A percentile compares a stretch with the other conserved stretches of the same genome.
Evolutionary conservation across 2,888 invertebrate genomes (phyloP).

Genomic region (Drosophila suboccidentalis): DNA sequence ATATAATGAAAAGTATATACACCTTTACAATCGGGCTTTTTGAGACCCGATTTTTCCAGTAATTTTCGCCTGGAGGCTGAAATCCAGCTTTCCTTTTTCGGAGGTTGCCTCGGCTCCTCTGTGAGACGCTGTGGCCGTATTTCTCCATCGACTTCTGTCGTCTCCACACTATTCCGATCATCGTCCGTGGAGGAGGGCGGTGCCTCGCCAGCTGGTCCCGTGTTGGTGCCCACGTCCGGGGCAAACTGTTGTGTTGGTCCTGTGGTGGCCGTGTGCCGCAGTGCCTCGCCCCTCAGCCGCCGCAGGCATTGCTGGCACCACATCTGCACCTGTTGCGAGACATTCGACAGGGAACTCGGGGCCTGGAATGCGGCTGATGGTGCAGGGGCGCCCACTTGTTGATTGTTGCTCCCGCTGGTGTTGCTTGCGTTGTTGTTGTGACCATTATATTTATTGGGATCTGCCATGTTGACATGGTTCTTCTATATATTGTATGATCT

Average conservation of each 20-base stretch:
- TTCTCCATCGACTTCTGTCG: slow-evolving; percentile 27
- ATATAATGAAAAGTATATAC: slow-evolving; percentile 24
- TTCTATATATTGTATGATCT: slow-evolving; percentile 12
- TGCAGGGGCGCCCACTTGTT: slow-evolving; percentile 2
- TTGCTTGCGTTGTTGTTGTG: slow-evolving; percentile 33
- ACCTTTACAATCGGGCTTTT: slow-evolving; percentile 36
- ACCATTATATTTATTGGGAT: slow-evolving; percentile 51
- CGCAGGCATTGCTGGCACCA: slow-evolving; percentile 55
- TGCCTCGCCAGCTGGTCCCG: neutral
- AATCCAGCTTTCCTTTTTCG: neutral
- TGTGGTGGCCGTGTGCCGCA: slow-evolving; percentile 69
- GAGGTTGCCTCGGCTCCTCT: neutral
- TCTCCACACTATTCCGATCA: slow-evolving; percentile 4
- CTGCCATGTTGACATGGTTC: slow-evolving; percentile 66
- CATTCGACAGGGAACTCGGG: neutral
- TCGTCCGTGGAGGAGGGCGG: neutral
- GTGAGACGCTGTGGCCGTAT: slow-evolving; percentile 14
- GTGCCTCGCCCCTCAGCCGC: slow-evolving; percentile 48
- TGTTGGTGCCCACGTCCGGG: slow-evolving; percentile 27
- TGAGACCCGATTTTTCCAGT: slow-evolving; percentile 16
- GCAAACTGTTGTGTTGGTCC: slow-evolving; percentile 39
- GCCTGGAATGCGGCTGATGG: slow-evolving; percentile 1
- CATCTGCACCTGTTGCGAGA: slow-evolving; percentile 38
- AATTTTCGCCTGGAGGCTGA: slow-evolving; percentile 1
- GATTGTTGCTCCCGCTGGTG: slow-evolving; percentile 23